Evolutionary conservation across 2,888 invertebrate genomes (phyloP).

Genomic region (Sesamia inferens): DNA sequence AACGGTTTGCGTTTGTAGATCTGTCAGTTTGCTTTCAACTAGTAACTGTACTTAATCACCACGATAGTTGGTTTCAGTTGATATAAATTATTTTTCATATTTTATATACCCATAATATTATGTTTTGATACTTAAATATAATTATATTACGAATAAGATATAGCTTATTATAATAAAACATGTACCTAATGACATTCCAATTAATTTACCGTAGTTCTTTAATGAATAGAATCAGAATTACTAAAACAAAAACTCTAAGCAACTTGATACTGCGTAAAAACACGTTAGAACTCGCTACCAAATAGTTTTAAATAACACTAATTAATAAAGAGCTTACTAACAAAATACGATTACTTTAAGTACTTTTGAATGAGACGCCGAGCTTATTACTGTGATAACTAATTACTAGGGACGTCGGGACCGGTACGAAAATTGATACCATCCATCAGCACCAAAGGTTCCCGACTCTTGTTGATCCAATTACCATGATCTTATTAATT

Average conservation of each 20-base stretch:
- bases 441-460: constrained; percentile 75
- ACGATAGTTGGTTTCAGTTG: not conserved
- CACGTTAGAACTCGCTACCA: constrained; percentile 20
- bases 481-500: constrained; percentile 82
- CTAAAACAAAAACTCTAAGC: constrained; percentile 15
- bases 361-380: constrained; percentile 50
- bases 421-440: constrained; percentile 75
- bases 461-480: constrained; percentile 75
- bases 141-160: too few species aligned
- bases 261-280: constrained; percentile 8
- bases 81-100: too few species aligned
- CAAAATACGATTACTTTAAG: constrained; percentile 59
- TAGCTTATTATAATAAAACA: too few species aligned
- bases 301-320: constrained; percentile 58
- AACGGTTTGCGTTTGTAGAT: constrained; percentile 59
- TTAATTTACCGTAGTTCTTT: not conserved
- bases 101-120: too few species aligned
- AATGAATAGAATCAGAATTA: not conserved
- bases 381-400: constrained; percentile 66
- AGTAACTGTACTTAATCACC: constrained; percentile 29
- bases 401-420: constrained; percentile 63
- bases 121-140: too few species aligned
- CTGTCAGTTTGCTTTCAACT: constrained; percentile 20
- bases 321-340: constrained; percentile 59
- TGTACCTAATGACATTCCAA: too few species aligned